Percentiles rank a stretch among this genome's conserved stretches.
Conservation (phyloP, 2,888 invertebrate species). For the Melanargia galathea region DNA sequence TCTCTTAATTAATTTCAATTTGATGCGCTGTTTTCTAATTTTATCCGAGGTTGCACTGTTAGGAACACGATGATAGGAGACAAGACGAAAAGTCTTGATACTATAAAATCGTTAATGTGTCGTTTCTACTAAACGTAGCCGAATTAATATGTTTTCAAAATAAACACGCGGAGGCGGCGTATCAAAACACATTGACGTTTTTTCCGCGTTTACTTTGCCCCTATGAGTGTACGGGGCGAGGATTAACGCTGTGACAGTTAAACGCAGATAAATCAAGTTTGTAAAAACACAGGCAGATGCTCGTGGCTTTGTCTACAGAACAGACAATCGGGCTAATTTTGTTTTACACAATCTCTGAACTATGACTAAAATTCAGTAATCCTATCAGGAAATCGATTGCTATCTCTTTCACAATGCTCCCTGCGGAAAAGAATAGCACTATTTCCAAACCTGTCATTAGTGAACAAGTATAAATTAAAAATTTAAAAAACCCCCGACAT, state of each 20-base stretch:
- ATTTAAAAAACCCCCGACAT: no score
- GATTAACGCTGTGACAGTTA: constrained; percentile 24
- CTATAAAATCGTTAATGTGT: constrained; percentile 18
- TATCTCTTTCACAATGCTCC: no score
- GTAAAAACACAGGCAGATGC: constrained; percentile 11
- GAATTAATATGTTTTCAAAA: constrained; percentile 41
- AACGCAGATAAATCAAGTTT: constrained; percentile 21
- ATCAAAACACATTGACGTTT: constrained; percentile 23
- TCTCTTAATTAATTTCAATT: no score
- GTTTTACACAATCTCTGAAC: no score
- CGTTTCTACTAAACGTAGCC: constrained; percentile 14
- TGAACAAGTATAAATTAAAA: no score
- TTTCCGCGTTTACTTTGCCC: constrained; percentile 31
- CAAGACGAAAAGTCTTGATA: neutral
- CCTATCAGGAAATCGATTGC: no score
- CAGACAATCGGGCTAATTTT: no score
- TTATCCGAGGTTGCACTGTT: neutral
- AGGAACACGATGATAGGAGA: neutral
- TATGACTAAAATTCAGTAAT: no score
- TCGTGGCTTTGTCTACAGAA: neutral
- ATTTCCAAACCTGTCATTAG: no score
- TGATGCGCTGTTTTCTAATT: no score
- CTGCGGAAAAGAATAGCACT: no score
- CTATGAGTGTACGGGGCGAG: constrained; percentile 22
- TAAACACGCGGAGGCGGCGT: constrained; percentile 28